Evolutionary conservation across 37 sponge, comb jelly and placozoan genomes (phyloP).

Genomic region (Petrosia ficiformis): DNA sequence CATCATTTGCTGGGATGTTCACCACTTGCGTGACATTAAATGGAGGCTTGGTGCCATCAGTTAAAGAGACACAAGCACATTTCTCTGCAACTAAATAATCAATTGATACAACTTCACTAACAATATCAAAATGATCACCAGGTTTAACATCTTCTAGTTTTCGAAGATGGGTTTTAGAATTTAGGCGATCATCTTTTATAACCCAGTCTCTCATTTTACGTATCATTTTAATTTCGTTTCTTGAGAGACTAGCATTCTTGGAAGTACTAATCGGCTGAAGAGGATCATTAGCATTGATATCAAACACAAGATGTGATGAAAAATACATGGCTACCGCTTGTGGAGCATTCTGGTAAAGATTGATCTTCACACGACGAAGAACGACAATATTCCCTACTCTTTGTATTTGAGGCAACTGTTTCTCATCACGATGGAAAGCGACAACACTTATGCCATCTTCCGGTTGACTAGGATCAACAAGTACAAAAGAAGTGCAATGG

Average conservation of each 20-base stretch:
- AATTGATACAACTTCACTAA: constrained; percentile 33
- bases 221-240: constrained; percentile 20
- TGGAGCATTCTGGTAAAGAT: not conserved
- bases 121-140: constrained; percentile 13
- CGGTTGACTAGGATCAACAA: constrained; percentile 36
- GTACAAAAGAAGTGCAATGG: constrained; percentile 7
- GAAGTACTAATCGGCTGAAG: constrained; percentile 32
- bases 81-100: not conserved
- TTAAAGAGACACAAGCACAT: constrained; percentile 13
- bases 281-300: not conserved
- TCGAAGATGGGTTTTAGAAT: not conserved
- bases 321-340: constrained; percentile 14
- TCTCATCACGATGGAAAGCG: constrained; percentile 17
- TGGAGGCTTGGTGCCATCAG: constrained; percentile 26
- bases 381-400: constrained; percentile 34
- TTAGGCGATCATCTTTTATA: not conserved
- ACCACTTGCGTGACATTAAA: not conserved
- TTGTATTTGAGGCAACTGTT: constrained; percentile 26
- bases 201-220: constrained; percentile 38
- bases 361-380: constrained; percentile 23
- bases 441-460: constrained; percentile 5
- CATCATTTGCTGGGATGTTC: not conserved
- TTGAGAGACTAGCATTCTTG: constrained; percentile 5
- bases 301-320: constrained; percentile 20
- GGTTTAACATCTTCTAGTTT: constrained; percentile 1